Conservation (phyloP, 2,797 vertebrate genomes). For the Labroides dimidiatus region DNA sequence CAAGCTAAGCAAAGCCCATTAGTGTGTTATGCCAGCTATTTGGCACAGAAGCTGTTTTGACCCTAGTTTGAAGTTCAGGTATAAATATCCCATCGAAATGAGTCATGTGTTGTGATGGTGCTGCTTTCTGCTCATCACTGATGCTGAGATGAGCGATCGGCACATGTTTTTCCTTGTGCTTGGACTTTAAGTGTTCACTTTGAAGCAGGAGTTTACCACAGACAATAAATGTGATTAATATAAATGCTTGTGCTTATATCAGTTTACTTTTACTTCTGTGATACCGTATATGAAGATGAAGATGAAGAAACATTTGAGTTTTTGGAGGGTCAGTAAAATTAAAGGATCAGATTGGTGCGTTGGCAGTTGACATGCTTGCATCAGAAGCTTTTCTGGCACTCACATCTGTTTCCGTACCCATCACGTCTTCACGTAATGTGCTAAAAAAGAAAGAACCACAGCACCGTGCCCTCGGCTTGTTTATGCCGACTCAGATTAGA, state of each 20-base stretch:
- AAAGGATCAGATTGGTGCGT: too few relatives aligned
- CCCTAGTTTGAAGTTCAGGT: slow-evolving; percentile 6
- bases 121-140: slow-evolving; percentile 1
- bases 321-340: too few relatives aligned
- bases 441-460: slow-evolving; percentile 1
- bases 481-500: slow-evolving; percentile 41
- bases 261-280: too few relatives aligned
- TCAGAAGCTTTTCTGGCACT: too few relatives aligned
- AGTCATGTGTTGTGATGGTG: not conserved
- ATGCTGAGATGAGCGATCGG: not conserved
- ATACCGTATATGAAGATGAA: too few relatives aligned
- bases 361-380: too few relatives aligned
- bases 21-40: slow-evolving; percentile 18
- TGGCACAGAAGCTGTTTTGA: not conserved
- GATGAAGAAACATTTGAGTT: too few relatives aligned
- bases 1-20: slow-evolving; percentile 32
- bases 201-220: too few relatives aligned
- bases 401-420: not conserved
- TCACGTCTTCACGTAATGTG: not conserved
- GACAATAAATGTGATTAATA: too few relatives aligned
- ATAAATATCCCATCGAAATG: slow-evolving; percentile 5
- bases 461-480: slow-evolving; percentile 15
- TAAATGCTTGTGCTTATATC: too few relatives aligned
- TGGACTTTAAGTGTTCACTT: too few relatives aligned
- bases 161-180: not conserved